Base-by-base conservation (phyloP, 2,888 invertebrate genomes). In the Mesorhabditis sp. region DNA sequence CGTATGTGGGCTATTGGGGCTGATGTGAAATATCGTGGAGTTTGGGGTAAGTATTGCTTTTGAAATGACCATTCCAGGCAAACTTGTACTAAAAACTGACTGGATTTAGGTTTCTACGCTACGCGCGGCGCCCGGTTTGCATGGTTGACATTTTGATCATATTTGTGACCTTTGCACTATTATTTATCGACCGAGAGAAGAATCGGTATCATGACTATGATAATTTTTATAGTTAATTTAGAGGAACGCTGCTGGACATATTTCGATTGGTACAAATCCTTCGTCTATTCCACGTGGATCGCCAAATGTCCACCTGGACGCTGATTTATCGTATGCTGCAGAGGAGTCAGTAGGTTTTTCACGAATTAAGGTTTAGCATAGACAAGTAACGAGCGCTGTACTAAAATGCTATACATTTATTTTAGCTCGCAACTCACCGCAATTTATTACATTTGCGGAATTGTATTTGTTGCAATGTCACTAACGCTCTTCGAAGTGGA, bases 201-300 rank as follows among this genome's bases (percentile, higher is more conserved):
- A 28, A 63, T 73, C 44, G 70, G 66, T 43, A 66, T n/a, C n/a
- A n/a, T n/a, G n/a, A n/a, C n/a, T n/a, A n/a, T n/a, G n/a, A n/a
- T n/a, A n/a, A n/a, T n/a, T n/a, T n/a, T n/a, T n/a, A n/a, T n/a
- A n/a, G n/a, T n/a, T n/a, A n/a, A n/a, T n/a, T n/a, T n/a, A 44
- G 50, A 65, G 58, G 15, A 45, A 43, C 65, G 42, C n/a, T 64
- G 44, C 42, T 79, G 45, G 74, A 79, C n/a, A 68, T 70, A 4
- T 61, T 77, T 15, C 68, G 72, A 43, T 72, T 78, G 63, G 45
- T 81, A 44, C 73, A 82, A 73, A 83, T 83, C 68, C 70, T 83
- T 43, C 75, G 83, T 15, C 72, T 83, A 3, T 77, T 83, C 43
- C 83, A 83, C 76, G 79, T 83, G 45, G 83, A 83, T 68, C 74